Evolutionary conservation across 2,797 vertebrate species (phyloP), one percentile per base, ranked within the genome.

Genomic region (Mormyrops attenuatus): DNA sequence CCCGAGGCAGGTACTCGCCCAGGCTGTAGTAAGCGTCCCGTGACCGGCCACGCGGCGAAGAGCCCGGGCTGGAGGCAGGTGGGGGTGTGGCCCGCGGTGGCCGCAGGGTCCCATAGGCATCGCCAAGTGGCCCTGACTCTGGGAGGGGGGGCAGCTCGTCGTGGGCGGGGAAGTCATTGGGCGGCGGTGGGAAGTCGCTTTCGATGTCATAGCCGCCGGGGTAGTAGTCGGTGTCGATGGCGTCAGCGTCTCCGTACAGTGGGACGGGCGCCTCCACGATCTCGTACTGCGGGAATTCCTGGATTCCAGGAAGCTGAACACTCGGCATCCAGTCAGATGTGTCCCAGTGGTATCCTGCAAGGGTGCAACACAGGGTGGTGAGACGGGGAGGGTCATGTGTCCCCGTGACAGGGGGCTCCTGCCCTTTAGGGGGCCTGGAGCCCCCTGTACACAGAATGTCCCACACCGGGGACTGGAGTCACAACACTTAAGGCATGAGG

Each of bases 281-380:
- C 96, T 99, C 98, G 0, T 98, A 99, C 94, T 97, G 98, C 90
- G 98, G 98, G 93, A 97, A 98, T 93, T 99, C 99, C 93, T 99
- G 97, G 94, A 99, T 99, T 95, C 97, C 99, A 93, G 98, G 98
- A 95, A 99, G 95, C 93, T 99, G 98, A 94, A 98, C 97, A 80
- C 95, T 97, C 84, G 99, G 98, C 99, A 99, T 99, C 99, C 99
- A 99, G 93, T 99, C 99, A 93, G 99, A 99, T 77, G 99, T 99
- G 96, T 99, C 99, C 99, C 99, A 99, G 96, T 99, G 98, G 94
- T 99, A 99, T 94, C 98, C 99, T 99, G 93, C 52, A 53, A 3
- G 85, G 92, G 0, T 3, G 49, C 34, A 63, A 3, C n/a, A 2
- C 22, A 20, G 22, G 13, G 13, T n/a, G 13, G 69, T 73, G 69